A percentile compares a stretch with the other conserved stretches of the same genome.
phyloP scores from a whole-genome alignment of 2,888 invertebrate species.

The Stenurella melanura region DNA sequence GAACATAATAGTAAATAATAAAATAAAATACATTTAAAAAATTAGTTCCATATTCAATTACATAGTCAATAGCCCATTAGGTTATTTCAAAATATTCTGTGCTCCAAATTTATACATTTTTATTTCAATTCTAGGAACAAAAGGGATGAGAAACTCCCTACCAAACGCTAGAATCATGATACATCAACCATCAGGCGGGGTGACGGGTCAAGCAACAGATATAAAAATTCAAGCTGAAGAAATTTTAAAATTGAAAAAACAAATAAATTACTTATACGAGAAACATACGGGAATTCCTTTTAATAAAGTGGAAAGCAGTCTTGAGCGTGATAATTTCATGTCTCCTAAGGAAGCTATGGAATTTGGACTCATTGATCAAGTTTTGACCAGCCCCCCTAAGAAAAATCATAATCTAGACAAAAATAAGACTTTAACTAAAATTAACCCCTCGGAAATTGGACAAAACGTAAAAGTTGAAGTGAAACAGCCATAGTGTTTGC shows the following conservation, averaged over 20 bases:
- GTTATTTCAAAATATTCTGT: too few species aligned
- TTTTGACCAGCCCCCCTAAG: slow-evolving; percentile 74
- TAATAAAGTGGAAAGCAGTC: slow-evolving; percentile 79
- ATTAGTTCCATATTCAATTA: too few species aligned
- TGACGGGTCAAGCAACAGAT: slow-evolving; percentile 95
- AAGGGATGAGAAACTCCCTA: slow-evolving; percentile 93
- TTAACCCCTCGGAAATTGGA: too few species aligned
- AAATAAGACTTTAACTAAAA: not conserved
- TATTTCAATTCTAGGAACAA: slow-evolving; percentile 59
- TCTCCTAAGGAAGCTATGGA: slow-evolving; percentile 89
- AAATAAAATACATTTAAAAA: too few species aligned
- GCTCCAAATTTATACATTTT: too few species aligned
- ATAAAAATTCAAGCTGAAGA: slow-evolving; percentile 98
- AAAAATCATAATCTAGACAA: not conserved
- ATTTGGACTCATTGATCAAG: slow-evolving; percentile 95
- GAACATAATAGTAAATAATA: too few species aligned
- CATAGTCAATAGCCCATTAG: too few species aligned
- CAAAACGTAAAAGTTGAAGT: not conserved
- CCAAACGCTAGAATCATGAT: slow-evolving; percentile 98
- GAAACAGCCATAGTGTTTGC: not conserved
- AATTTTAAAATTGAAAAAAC: slow-evolving; percentile 91
- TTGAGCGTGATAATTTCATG: slow-evolving; percentile 97
- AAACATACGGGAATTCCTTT: slow-evolving; percentile 82
- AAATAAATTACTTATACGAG: slow-evolving; percentile 90
- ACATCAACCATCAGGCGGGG: slow-evolving; percentile 95